These are phyloP conservation scores for Chrysolina oricalcia DNA, from an alignment of 2,888 invertebrate genomes.

Conservation along the genomic window DNA sequence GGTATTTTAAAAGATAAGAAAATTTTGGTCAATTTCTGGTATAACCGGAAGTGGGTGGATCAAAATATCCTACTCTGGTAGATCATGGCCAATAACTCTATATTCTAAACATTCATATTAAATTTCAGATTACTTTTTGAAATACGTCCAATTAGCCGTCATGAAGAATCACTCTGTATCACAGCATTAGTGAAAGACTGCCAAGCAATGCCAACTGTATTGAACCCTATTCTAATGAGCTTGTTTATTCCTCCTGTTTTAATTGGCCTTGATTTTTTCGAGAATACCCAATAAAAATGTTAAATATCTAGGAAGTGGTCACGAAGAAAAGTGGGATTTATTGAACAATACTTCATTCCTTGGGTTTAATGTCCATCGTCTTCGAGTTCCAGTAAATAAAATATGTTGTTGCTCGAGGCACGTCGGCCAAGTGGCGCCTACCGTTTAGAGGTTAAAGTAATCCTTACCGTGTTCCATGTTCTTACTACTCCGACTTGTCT, in stretches of 20 bases:
- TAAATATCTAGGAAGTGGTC: conserved; percentile 56
- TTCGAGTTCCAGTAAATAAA: conserved; percentile 59
- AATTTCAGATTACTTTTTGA: too few relatives aligned
- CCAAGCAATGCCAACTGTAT: background rate
- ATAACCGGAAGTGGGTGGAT: too few relatives aligned
- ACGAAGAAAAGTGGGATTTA: conserved; percentile 57
- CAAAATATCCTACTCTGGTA: too few relatives aligned
- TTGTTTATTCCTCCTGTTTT: background rate
- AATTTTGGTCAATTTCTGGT: too few relatives aligned
- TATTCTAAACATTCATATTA: too few relatives aligned
- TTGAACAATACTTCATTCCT: conserved; percentile 60
- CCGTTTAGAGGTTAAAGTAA: conserved; percentile 66
- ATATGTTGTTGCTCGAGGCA: conserved; percentile 61
- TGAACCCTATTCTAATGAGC: background rate
- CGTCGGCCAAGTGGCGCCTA: conserved; percentile 68
- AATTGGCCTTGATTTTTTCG: background rate
- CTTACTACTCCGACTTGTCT: conserved; percentile 36
- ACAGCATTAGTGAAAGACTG: background rate
- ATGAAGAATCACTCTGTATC: too few relatives aligned
- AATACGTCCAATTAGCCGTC: too few relatives aligned
- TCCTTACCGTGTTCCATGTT: conserved; percentile 56
- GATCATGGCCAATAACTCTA: too few relatives aligned
- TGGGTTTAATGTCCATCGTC: conserved; percentile 56
- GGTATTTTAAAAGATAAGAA: too few relatives aligned
- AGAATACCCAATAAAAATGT: conserved; percentile 26